Evolutionary conservation across 92 coral and sea anemone genomes (phyloP).

Genomic region (Siderastrea radians): DNA sequence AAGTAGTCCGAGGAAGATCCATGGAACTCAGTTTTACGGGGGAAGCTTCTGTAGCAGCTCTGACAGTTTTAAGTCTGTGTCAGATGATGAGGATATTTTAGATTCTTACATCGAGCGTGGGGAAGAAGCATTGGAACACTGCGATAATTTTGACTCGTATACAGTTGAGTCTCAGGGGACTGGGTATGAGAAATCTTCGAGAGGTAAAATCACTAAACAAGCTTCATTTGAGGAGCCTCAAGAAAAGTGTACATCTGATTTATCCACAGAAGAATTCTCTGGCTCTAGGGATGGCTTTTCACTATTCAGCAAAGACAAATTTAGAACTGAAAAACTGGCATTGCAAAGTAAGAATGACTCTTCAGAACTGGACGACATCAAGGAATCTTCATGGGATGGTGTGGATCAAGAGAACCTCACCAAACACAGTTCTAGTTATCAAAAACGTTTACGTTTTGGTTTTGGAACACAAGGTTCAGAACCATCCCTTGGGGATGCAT

Average conservation of each 20-base stretch:
- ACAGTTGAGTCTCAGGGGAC: constrained; percentile 3
- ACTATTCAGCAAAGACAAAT: not conserved
- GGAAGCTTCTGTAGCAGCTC: constrained; percentile 79
- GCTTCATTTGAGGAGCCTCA: constrained; percentile 33
- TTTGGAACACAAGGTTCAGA: constrained; percentile 51
- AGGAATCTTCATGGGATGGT: constrained; percentile 13
- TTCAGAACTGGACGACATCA: not conserved
- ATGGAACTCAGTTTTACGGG: constrained; percentile 70
- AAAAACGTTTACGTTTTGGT: not conserved
- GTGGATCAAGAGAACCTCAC: not conserved
- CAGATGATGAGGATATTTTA: constrained; percentile 68
- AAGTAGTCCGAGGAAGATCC: not conserved
- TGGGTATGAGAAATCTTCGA: constrained; percentile 14
- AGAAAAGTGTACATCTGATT: not conserved
- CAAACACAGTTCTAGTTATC: not conserved
- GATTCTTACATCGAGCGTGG: constrained; percentile 74
- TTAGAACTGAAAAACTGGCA: not conserved
- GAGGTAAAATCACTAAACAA: constrained; percentile 45
- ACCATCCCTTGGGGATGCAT: constrained; percentile 73
- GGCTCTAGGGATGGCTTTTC: not conserved
- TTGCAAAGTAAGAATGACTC: constrained; percentile 14
- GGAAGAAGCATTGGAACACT: constrained; percentile 72
- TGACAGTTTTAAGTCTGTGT: constrained; percentile 78
- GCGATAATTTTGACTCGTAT: constrained; percentile 37
- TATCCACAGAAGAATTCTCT: constrained; percentile 4